These are phyloP conservation scores for Otocyon megalotis DNA, from an alignment of 2,113 vertebrate species.

Conservation along the genomic window DNA sequence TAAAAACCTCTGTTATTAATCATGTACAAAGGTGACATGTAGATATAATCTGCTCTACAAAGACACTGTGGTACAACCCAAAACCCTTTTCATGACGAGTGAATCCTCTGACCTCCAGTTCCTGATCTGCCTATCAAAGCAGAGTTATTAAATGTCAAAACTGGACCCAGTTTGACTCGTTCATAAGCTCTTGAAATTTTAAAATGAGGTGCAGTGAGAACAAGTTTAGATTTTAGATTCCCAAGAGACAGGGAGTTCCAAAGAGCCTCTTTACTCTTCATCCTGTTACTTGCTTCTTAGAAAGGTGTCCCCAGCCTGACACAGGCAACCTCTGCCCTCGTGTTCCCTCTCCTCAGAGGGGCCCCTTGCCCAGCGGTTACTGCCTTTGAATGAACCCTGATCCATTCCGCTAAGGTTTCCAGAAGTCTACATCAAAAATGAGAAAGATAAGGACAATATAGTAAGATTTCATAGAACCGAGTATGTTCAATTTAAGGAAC, in stretches of 20 bases:
- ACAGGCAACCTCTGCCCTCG: background rate
- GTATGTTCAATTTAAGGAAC: background rate
- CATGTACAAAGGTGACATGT: background rate
- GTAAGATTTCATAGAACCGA: background rate
- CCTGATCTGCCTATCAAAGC: background rate
- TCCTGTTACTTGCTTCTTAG: background rate
- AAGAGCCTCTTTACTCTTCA: background rate
- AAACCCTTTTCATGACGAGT: background rate
- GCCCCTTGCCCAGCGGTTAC: background rate
- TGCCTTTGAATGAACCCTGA: background rate
- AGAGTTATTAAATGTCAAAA: background rate
- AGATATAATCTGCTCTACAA: background rate
- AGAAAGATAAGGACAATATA: background rate
- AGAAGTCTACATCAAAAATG: background rate
- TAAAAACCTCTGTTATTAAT: conserved; percentile 7
- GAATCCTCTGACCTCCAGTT: background rate
- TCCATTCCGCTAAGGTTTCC: background rate
- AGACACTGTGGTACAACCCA: background rate
- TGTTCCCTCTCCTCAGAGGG: background rate
- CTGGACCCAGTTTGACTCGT: background rate
- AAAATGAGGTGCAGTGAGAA: background rate
- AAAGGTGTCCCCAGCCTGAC: background rate
- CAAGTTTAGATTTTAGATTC: background rate
- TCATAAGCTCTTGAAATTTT: conserved; percentile 9
- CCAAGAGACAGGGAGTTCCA: background rate